phyloP scores from a whole-genome alignment of 2,797 vertebrate species.

The Lacerta agilis region DNA sequence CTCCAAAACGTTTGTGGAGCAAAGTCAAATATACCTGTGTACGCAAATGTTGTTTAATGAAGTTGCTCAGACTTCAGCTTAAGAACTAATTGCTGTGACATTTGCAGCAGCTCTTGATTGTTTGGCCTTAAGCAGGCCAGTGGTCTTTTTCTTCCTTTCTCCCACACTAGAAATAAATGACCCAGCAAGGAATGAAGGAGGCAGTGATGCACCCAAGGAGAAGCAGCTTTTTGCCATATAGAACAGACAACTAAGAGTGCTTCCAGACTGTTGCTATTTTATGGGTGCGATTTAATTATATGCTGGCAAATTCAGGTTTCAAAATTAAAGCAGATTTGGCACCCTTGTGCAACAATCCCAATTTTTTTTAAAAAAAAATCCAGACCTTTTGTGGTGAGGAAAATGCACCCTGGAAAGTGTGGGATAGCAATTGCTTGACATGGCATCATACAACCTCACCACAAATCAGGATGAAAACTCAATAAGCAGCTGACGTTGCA shows the following conservation, averaged over 20 bases:
- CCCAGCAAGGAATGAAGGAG: neutral
- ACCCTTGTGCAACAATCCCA: no score
- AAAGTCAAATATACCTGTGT: neutral
- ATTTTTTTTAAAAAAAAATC: no score
- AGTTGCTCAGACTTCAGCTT: neutral
- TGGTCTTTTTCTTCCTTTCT: neutral
- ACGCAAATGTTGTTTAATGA: neutral
- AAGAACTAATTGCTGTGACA: neutral
- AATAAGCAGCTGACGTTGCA: no score
- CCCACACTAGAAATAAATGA: neutral
- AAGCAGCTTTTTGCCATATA: neutral
- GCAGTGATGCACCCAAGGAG: neutral
- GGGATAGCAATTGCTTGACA: no score
- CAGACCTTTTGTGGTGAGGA: no score
- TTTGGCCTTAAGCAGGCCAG: neutral
- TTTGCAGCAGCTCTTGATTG: slow-evolving; percentile 19
- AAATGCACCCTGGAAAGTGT: no score
- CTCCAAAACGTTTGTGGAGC: neutral
- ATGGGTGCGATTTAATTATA: no score
- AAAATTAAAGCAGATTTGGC: no score
- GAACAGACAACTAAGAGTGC: slow-evolving; percentile 1
- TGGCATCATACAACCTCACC: no score
- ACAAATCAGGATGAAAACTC: no score
- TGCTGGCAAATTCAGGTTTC: no score
- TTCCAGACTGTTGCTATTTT: no score